Evolutionary conservation across 2,888 invertebrate species (phyloP), one percentile per base, ranked within the genome.

Genomic region (Neuroscelio doddi): DNA sequence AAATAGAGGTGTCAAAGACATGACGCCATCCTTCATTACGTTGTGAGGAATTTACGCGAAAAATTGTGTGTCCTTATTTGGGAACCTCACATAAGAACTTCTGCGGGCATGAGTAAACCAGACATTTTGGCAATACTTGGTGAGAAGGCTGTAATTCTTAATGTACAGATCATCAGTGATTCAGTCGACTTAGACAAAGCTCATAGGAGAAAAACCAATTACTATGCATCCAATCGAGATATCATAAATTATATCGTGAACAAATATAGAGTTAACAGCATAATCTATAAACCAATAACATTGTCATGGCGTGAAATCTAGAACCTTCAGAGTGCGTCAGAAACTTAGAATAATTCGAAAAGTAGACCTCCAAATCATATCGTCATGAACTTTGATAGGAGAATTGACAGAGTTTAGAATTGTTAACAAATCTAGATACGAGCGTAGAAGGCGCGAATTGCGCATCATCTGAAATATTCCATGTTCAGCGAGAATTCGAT

Each of bases 81-180:
- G 46, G 79, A 82, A 56, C 73, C 74, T 0, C 39, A 26, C 0
- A 38, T 80, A 7, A 39, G 0, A 7, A 80, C 80, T 0, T 26
- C 55, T 0, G 34, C 32, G 0, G 82, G 79, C 0, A 56, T 73
- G 0, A 45, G 77, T 0, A 83, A 82, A 63, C 81, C 80, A 0
- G 81, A 83, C 38, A 55, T 80, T 1, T 64, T 82, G 0, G 77
- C 77, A 5, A 47, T 5, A 0, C 74, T 24, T 38, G 73, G 56
- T 1, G 69, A 47, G 1, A 7, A 5, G 1, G 76, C 73, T 0
- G 56, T 74, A 0, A 72, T 84, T 0, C 41, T 83, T 1, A 80
- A 83, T 45, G 79, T 75, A 0, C 80, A 84, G 64, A 69, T 82
- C 2, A 80, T 81, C 39, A 74, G 77, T 32, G 80, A 77, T 12